Evolutionary conservation across 1,140 invertebrate species (phyloP).

Genomic region (Leptoteleia sp.): DNA sequence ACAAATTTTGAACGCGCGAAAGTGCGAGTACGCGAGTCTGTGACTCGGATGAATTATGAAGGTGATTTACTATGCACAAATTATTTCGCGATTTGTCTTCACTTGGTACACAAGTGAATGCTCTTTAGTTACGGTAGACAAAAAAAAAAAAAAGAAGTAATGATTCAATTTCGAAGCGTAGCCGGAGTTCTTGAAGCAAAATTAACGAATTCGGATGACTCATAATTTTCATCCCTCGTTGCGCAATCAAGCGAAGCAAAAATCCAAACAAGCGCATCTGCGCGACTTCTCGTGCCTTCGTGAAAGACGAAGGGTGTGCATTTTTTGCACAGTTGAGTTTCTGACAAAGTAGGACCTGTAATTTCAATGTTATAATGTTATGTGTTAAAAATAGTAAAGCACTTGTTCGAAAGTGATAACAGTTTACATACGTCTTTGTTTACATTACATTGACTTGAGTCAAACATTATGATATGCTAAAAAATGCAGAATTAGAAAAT

Average conservation of each 20-base stretch:
- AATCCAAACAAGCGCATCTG: conserved; percentile 70
- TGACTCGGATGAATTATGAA: conserved; percentile 13
- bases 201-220: conserved; percentile 68
- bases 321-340: conserved; percentile 60
- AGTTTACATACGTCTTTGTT: too few species aligned
- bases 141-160: conserved; percentile 35
- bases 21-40: too few species aligned
- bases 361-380: not conserved
- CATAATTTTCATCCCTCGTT: conserved; percentile 67
- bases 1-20: not conserved
- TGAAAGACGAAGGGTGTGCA: conserved; percentile 45
- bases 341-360: conserved; percentile 40
- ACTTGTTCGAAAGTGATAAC: too few species aligned
- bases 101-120: conserved; percentile 14
- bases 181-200: conserved; percentile 41
- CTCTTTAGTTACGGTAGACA: conserved; percentile 31
- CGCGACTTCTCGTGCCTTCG: conserved; percentile 43
- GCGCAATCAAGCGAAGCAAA: conserved; percentile 68
- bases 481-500: too few species aligned
- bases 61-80: conserved; percentile 10
- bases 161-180: conserved; percentile 35
- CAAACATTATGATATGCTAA: too few species aligned
- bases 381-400: too few species aligned
- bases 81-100: conserved; percentile 41
- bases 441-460: too few species aligned